A percentile compares a stretch with the other conserved stretches of the same genome.
Evolutionary conservation across 1,140 invertebrate species (phyloP).

Genomic region (Bursaphelenchus mucronatus): DNA sequence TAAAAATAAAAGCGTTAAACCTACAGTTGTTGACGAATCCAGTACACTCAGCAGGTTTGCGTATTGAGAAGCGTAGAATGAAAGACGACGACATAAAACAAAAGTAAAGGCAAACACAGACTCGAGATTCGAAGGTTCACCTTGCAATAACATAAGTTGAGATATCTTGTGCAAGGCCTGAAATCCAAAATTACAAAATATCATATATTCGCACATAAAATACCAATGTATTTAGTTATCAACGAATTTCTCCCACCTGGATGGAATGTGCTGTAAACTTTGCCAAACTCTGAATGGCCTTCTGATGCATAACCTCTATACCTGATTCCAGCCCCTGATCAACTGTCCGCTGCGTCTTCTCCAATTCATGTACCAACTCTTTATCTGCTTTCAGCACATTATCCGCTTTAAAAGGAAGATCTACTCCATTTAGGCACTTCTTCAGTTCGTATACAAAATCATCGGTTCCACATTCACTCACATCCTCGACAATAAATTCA

Average conservation of each 20-base stretch:
- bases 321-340: slow-evolving; percentile 26
- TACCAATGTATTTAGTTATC: too few relatives aligned
- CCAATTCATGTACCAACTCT: slow-evolving; percentile 17
- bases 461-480: slow-evolving; percentile 37
- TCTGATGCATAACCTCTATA: slow-evolving; percentile 34
- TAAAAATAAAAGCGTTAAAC: slow-evolving; percentile 15
- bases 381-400: slow-evolving; percentile 18
- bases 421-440: slow-evolving; percentile 20
- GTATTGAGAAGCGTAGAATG: slow-evolving; percentile 41
- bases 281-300: slow-evolving; percentile 31
- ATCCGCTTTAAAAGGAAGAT: slow-evolving; percentile 39
- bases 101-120: slow-evolving; percentile 36
- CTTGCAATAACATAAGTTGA: slow-evolving; percentile 34
- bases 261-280: slow-evolving; percentile 40
- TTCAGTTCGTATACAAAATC: slow-evolving; percentile 36
- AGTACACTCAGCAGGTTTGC: slow-evolving; percentile 36
- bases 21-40: slow-evolving; percentile 32
- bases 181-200: not conserved
- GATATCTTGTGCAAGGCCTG: slow-evolving; percentile 35
- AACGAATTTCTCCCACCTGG: slow-evolving; percentile 20
- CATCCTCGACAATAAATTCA: slow-evolving; percentile 39
- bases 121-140: slow-evolving; percentile 31
- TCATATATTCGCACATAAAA: too few relatives aligned
- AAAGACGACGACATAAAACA: slow-evolving; percentile 35
- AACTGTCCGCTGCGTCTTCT: slow-evolving; percentile 12